phyloP scores from a whole-genome alignment of 2,113 vertebrate genomes.

The Catharus fuscescens region DNA sequence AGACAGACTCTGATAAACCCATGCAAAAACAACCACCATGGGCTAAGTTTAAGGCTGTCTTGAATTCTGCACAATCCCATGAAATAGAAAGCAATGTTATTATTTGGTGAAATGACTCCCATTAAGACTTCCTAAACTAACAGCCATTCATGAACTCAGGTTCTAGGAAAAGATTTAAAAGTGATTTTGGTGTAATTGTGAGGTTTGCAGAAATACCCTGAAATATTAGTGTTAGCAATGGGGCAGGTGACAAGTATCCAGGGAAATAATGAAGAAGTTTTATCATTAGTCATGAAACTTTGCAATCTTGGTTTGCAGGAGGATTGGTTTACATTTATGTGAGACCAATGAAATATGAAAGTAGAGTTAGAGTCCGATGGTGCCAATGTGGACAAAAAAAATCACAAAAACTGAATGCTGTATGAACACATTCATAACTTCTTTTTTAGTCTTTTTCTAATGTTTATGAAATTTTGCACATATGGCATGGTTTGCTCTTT shows the following conservation, averaged over 20 bases:
- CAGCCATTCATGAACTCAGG: background rate
- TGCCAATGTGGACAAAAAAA: background rate
- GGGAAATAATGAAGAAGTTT: background rate
- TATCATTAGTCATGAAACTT: background rate
- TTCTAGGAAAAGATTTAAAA: background rate
- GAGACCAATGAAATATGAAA: background rate
- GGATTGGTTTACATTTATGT: background rate
- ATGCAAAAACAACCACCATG: background rate
- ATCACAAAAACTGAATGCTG: accelerated
- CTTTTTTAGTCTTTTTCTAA: background rate
- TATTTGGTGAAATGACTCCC: background rate
- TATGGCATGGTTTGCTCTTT: background rate
- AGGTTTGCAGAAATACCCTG: background rate
- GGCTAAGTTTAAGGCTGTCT: background rate
- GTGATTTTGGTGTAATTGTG: background rate
- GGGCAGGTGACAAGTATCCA: background rate
- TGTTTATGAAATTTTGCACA: background rate
- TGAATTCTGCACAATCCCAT: background rate
- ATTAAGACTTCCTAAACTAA: background rate
- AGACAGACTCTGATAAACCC: background rate
- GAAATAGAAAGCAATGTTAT: background rate
- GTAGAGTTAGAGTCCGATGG: background rate
- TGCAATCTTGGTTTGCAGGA: background rate
- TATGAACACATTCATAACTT: background rate
- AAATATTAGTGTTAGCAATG: background rate